A percentile compares a stretch with the other conserved stretches of the same genome.
phyloP scores from a whole-genome alignment of 2,113 vertebrate species.

The Antennarius striatus region DNA sequence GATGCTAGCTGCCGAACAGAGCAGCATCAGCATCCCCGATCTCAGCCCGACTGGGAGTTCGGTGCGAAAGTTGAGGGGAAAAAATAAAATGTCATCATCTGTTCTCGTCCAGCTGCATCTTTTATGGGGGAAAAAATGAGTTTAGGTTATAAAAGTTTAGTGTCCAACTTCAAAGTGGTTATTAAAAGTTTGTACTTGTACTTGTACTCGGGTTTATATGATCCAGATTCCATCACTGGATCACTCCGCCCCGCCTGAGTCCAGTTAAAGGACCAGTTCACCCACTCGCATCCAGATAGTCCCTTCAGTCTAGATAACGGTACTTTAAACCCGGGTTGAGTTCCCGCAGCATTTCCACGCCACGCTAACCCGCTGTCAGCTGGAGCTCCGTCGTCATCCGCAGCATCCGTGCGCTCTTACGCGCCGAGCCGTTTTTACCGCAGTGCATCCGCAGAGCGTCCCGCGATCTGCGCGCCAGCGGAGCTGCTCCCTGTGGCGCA shows the following conservation, averaged over 20 bases:
- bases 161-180: not conserved
- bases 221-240: not conserved
- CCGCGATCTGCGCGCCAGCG: constrained; percentile 30
- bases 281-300: not conserved
- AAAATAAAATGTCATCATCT: not conserved
- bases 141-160: not conserved
- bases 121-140: fast-evolving
- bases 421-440: constrained; percentile 65
- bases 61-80: not conserved
- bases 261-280: constrained; percentile 51
- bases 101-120: not conserved
- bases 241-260: not conserved
- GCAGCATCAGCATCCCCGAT: constrained; percentile 22
- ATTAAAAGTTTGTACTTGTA: not conserved
- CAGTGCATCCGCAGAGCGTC: constrained; percentile 74
- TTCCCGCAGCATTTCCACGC: too few species aligned
- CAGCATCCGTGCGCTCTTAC: constrained; percentile 14
- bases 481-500: constrained; percentile 45
- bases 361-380: too few species aligned
- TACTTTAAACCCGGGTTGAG: not conserved
- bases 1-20: constrained; percentile 31
- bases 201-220: not conserved
- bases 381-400: not conserved
- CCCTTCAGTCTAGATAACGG: too few species aligned
- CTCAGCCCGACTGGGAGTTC: constrained; percentile 16